A percentile compares a stretch with the other conserved stretches of the same genome.
These are phyloP conservation scores for Stegodyphus mimosarum DNA, from an alignment of 1,140 invertebrate genomes.

Conservation along the genomic window DNA sequence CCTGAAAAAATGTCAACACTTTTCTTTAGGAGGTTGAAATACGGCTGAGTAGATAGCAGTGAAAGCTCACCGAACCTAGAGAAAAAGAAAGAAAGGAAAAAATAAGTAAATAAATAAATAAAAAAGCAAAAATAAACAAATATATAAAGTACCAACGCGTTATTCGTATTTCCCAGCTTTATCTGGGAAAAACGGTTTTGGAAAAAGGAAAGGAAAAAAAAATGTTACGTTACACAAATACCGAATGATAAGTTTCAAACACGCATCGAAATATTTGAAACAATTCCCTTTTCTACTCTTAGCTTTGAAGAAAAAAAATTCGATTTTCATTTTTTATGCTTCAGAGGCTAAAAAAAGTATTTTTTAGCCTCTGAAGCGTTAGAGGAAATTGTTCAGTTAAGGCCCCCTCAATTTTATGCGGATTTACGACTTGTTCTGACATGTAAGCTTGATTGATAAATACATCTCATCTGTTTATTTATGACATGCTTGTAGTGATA, in stretches of 20 bases:
- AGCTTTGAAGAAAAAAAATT: constrained; percentile 11
- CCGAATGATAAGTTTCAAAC: constrained; percentile 46
- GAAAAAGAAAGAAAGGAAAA: background rate
- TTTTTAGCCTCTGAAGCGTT: background rate
- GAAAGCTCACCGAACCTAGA: no score
- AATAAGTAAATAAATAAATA: no score
- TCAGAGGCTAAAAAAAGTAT: no score
- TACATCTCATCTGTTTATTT: constrained; percentile 42
- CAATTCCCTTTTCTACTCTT: constrained; percentile 13
- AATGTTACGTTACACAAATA: constrained; percentile 29
- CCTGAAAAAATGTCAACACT: no score
- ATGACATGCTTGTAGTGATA: constrained; percentile 13
- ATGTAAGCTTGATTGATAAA: constrained; percentile 48
- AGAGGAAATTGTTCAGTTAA: constrained; percentile 10
- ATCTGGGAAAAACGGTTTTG: no score
- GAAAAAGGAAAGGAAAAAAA: background rate
- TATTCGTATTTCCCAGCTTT: no score
- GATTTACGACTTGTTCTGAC: constrained; percentile 40
- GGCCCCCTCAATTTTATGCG: background rate
- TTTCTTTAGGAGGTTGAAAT: no score
- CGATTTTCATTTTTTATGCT: constrained; percentile 28
- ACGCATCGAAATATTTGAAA: constrained; percentile 39
- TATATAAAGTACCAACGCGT: no score
- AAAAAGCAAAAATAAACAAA: no score
- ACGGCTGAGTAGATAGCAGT: no score